Percentiles rank a stretch among this genome's conserved stretches.
Evolutionary conservation across 2,797 vertebrate species (phyloP).

Genomic region (Prunella strophiata): DNA sequence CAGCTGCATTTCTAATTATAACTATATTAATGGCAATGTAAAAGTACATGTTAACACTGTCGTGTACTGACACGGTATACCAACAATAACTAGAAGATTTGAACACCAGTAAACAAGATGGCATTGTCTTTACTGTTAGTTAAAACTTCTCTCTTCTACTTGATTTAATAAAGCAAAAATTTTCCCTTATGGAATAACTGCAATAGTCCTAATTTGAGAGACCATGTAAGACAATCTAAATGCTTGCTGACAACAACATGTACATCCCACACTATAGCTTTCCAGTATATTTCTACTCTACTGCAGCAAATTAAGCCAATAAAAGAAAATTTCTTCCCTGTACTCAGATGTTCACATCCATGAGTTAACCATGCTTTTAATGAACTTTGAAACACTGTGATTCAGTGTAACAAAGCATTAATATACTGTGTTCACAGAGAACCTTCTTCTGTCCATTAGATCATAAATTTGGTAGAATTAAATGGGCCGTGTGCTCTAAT

Average conservation of each 20-base stretch:
- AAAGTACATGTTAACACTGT: conserved; percentile 23
- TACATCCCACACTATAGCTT: neutral
- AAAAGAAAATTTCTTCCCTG: neutral
- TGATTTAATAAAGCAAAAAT: conserved; percentile 40
- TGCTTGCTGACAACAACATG: neutral
- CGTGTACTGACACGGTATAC: neutral
- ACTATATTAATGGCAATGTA: conserved; percentile 61
- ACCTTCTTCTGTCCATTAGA: neutral
- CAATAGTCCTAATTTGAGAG: neutral
- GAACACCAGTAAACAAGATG: conserved; percentile 1
- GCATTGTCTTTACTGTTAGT: neutral
- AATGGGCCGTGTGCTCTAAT: neutral
- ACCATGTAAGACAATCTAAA: neutral
- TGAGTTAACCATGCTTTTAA: neutral
- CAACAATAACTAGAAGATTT: neutral
- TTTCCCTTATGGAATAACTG: neutral
- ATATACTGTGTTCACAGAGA: neutral
- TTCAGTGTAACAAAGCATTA: neutral
- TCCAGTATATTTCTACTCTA: neutral
- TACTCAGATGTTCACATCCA: neutral
- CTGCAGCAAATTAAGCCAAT: conserved; percentile 16
- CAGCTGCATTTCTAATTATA: conserved; percentile 72
- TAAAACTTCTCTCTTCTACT: conserved; percentile 24
- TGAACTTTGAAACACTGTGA: conserved; percentile 3
- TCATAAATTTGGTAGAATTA: conserved; percentile 19